Evolutionary conservation across 2,113 vertebrate species (phyloP).

Genomic region (Tamias sibiricus): DNA sequence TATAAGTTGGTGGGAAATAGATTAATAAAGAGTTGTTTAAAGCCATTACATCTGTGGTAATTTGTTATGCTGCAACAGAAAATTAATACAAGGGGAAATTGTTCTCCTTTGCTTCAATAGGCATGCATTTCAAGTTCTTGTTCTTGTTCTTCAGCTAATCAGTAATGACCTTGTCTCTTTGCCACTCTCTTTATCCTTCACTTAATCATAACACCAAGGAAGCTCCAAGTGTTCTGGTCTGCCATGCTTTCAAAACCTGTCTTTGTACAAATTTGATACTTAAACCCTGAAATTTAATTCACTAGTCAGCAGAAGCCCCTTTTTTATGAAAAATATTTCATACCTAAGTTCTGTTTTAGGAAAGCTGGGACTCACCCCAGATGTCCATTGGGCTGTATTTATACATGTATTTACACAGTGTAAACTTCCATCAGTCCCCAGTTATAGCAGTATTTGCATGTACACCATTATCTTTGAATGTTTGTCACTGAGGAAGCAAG

Average conservation of each 20-base stretch:
- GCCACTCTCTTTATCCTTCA: background rate
- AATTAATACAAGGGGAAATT: background rate
- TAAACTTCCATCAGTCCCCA: slow-evolving; percentile 80
- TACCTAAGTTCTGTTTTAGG: slow-evolving; percentile 75
- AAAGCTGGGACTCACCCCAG: slow-evolving; percentile 68
- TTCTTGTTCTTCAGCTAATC: background rate
- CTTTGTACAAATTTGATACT: background rate
- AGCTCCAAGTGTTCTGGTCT: background rate
- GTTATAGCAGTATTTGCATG: slow-evolving; percentile 85
- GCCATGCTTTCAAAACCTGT: background rate
- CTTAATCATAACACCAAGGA: background rate
- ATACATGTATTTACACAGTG: slow-evolving; percentile 77
- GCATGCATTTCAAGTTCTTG: background rate
- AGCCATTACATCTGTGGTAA: background rate
- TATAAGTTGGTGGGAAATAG: background rate
- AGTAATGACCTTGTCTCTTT: background rate
- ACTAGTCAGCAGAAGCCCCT: background rate
- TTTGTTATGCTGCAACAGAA: background rate
- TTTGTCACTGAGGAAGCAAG: slow-evolving; percentile 85
- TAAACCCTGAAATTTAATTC: slow-evolving; percentile 38
- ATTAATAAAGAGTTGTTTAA: background rate
- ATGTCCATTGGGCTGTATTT: slow-evolving; percentile 77
- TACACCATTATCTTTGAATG: slow-evolving; percentile 74
- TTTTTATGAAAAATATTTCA: background rate
- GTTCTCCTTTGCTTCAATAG: background rate